Conservation (phyloP, 2,888 invertebrate species). For the Hedya salicella region DNA sequence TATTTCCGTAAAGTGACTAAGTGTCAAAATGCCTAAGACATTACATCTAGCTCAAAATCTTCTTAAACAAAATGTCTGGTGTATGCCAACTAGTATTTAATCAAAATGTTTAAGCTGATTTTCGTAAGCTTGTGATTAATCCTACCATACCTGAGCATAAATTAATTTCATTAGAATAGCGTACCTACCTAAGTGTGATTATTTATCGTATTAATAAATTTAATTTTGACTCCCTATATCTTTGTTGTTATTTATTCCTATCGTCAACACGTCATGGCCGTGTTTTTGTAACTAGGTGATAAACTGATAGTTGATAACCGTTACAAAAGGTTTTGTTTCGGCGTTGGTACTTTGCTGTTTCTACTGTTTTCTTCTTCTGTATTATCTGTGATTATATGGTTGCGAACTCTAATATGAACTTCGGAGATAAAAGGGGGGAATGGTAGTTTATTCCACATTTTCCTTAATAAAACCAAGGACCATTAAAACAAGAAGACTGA, state of each 20-base stretch:
- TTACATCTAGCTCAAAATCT: not conserved
- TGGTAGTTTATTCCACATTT: too few relatives aligned
- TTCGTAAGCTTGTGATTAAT: slow-evolving; percentile 28
- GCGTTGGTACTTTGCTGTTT: too few relatives aligned
- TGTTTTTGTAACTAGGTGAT: not conserved
- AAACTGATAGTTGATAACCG: too few relatives aligned
- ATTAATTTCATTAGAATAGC: slow-evolving; percentile 37
- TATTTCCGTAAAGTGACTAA: not conserved
- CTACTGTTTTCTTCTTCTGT: too few relatives aligned
- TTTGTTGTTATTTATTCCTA: slow-evolving; percentile 23
- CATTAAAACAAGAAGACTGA: too few relatives aligned
- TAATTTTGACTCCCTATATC: slow-evolving; percentile 37
- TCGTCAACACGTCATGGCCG: not conserved
- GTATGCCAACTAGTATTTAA: slow-evolving; percentile 18
- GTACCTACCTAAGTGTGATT: slow-evolving; percentile 40
- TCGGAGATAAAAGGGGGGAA: too few relatives aligned
- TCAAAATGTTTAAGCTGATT: slow-evolving; percentile 8
- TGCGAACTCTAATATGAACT: too few relatives aligned
- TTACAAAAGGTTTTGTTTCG: too few relatives aligned
- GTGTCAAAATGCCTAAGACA: not conserved
- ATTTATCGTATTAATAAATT: slow-evolving; percentile 43
- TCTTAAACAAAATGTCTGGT: not conserved
- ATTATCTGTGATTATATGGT: too few relatives aligned
- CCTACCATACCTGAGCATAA: slow-evolving; percentile 30
- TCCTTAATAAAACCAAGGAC: too few relatives aligned